Conservation (phyloP, 1,140 invertebrate genomes). For the Zaprionus capensis region DNA sequence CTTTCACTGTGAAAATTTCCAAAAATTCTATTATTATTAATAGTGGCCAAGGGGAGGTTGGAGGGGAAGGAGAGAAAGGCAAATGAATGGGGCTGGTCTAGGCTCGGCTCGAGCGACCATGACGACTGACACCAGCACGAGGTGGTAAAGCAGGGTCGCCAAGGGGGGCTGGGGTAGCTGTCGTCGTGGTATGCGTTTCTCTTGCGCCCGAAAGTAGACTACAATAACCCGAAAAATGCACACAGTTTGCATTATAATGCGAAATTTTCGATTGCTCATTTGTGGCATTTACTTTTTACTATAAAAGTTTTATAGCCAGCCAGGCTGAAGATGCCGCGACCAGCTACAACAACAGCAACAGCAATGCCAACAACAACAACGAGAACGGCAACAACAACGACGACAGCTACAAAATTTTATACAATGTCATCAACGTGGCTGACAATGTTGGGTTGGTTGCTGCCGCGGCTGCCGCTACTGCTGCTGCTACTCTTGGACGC, state of each 20-base stretch:
- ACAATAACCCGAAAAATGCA: constrained; percentile 82
- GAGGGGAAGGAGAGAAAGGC: neutral
- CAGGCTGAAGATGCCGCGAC: constrained; percentile 45
- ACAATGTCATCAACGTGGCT: constrained; percentile 79
- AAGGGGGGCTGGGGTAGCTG: constrained; percentile 10
- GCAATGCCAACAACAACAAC: constrained; percentile 57
- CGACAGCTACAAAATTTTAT: constrained; percentile 77
- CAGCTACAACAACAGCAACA: constrained; percentile 52
- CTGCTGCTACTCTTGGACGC: constrained; percentile 8
- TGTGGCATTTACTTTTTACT: constrained; percentile 83
- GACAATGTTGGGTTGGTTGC: constrained; percentile 62
- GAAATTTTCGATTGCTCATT: constrained; percentile 83
- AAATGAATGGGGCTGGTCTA: constrained; percentile 44
- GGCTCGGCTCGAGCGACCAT: constrained; percentile 52
- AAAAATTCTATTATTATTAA: constrained; percentile 83
- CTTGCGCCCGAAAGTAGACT: constrained; percentile 66
- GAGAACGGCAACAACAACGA: constrained; percentile 36
- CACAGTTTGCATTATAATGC: constrained; percentile 83
- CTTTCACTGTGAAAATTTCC: constrained; percentile 76
- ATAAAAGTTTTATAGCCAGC: constrained; percentile 78
- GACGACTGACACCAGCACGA: constrained; percentile 56
- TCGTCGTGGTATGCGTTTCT: constrained; percentile 71
- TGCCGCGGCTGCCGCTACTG: neutral
- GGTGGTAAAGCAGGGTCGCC: neutral
- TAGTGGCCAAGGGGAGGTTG: constrained; percentile 48